Evolutionary conservation across 2,888 invertebrate species (phyloP).

Genomic region (Trachelus stipa): DNA sequence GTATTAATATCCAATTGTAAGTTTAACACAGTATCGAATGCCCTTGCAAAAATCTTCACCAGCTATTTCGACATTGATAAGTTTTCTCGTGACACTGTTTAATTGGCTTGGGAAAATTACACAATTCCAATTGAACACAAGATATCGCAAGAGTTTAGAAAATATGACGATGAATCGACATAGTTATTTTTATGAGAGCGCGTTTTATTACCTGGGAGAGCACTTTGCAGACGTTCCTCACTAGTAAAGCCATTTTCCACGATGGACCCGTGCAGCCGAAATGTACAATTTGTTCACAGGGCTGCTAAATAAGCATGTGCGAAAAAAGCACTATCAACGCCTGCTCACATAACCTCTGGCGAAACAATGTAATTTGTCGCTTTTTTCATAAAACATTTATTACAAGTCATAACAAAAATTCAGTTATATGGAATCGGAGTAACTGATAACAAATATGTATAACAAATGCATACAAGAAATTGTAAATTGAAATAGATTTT

Average conservation of each 20-base stretch:
- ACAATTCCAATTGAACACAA: not conserved
- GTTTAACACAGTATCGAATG: not conserved
- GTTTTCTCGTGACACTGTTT: not conserved
- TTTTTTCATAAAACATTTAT: not conserved
- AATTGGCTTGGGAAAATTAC: not conserved
- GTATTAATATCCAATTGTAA: not conserved
- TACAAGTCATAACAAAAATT: not conserved
- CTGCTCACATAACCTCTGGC: not conserved
- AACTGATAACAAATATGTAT: not conserved
- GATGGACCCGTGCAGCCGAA: slow-evolving; percentile 21
- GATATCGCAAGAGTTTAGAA: not conserved
- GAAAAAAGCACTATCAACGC: not conserved
- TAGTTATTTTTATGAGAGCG: not conserved
- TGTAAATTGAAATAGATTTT: not conserved
- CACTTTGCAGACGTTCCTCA: slow-evolving; percentile 54
- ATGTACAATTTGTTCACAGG: not conserved
- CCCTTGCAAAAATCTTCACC: slow-evolving; percentile 3
- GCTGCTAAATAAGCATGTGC: not conserved
- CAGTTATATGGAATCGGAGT: not conserved
- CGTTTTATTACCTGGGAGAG: slow-evolving; percentile 51
- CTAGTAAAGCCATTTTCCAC: slow-evolving; percentile 58
- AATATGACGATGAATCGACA: not conserved
- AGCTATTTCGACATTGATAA: not conserved
- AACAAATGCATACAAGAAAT: not conserved
- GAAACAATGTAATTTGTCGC: not conserved